These are phyloP conservation scores for Drosophila teissieri DNA, from an alignment of 1,140 invertebrate genomes.

Conservation along the genomic window DNA sequence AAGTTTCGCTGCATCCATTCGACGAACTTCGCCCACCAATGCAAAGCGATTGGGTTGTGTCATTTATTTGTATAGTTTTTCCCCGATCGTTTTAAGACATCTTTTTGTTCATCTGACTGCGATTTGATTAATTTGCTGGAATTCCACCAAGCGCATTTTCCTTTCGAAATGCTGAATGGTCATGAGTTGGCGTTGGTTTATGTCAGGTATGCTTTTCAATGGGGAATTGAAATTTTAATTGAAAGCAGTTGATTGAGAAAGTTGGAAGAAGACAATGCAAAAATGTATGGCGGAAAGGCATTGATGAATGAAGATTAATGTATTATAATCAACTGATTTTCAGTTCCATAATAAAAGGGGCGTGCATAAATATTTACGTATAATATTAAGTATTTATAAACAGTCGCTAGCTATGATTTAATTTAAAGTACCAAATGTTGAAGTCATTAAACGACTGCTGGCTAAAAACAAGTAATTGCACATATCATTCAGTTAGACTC, in stretches of 20 bases:
- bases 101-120: slow-evolving; percentile 16
- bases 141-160: slow-evolving; percentile 37
- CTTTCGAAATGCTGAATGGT: slow-evolving; percentile 34
- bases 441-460: background rate
- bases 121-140: slow-evolving; percentile 45
- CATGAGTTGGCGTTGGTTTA: slow-evolving; percentile 42
- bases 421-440: no score
- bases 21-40: slow-evolving; percentile 47
- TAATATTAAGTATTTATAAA: no score
- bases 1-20: slow-evolving; percentile 53
- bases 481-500: slow-evolving; percentile 12
- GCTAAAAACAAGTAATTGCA: slow-evolving; percentile 14
- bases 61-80: slow-evolving; percentile 44
- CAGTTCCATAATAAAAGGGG: background rate
- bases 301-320: background rate
- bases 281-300: background rate
- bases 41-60: slow-evolving; percentile 34
- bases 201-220: slow-evolving; percentile 4
- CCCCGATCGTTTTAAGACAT: slow-evolving; percentile 24
- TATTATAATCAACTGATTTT: background rate
- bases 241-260: slow-evolving; percentile 26
- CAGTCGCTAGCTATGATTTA: no score
- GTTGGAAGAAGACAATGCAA: background rate
- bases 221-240: slow-evolving; percentile 12
- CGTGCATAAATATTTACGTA: no score